These are phyloP conservation scores for Phocides pigmalion DNA, from an alignment of 1,140 invertebrate genomes.

Conservation along the genomic window DNA sequence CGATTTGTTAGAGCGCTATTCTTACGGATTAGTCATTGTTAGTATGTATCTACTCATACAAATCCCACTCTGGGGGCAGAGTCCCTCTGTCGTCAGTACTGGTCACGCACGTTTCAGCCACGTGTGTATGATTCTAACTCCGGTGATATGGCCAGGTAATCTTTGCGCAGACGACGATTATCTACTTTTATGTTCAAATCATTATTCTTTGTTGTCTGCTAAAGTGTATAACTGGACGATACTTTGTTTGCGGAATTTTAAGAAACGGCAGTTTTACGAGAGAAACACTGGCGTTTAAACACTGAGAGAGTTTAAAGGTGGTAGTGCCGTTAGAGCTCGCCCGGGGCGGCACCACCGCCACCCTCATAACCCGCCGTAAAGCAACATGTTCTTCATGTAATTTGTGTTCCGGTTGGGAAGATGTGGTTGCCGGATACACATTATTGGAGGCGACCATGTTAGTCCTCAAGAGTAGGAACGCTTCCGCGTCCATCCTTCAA, in stretches of 20 bases:
- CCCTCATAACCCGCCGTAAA: no score
- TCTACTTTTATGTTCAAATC: neutral
- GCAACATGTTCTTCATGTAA: no score
- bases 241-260: neutral
- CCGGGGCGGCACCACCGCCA: no score
- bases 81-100: constrained; percentile 47
- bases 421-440: no score
- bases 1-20: constrained; percentile 32
- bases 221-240: neutral
- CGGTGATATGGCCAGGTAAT: constrained; percentile 2
- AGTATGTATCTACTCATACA: constrained; percentile 15
- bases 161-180: neutral
- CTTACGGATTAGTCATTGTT: constrained; percentile 48
- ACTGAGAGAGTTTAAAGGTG: no score
- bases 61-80: constrained; percentile 45
- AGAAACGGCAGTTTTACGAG: no score
- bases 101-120: constrained; percentile 42
- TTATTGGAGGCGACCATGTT: no score
- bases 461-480: no score
- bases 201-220: neutral
- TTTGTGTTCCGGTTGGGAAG: no score
- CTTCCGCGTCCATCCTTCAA: no score
- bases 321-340: no score
- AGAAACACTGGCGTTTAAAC: no score
- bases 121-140: constrained; percentile 36